Percentiles rank a stretch among this genome's conserved stretches.
These are phyloP conservation scores for Hemicordylus capensis DNA, from an alignment of 2,113 vertebrate genomes.

Conservation along the genomic window DNA sequence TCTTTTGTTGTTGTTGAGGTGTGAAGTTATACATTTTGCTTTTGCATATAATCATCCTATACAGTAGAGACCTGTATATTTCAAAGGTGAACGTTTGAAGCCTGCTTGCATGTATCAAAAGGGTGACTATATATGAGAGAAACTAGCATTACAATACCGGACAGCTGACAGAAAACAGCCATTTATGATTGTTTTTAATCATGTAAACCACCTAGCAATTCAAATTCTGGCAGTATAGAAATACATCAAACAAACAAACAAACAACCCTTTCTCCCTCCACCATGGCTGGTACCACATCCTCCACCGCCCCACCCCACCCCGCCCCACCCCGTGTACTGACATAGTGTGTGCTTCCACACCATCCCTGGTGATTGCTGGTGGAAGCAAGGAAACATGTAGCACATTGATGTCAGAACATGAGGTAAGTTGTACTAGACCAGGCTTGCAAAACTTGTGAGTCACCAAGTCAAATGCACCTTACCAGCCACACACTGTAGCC, in stretches of 20 bases:
- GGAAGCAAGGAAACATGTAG: neutral
- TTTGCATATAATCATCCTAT: neutral
- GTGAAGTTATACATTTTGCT: neutral
- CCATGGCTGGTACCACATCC: neutral
- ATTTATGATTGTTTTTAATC: too few species aligned
- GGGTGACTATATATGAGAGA: too few species aligned
- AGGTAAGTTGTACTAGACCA: neutral
- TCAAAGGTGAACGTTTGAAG: too few species aligned
- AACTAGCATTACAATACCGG: too few species aligned
- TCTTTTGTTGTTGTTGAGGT: neutral
- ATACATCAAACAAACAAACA: neutral
- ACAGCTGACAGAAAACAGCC: too few species aligned
- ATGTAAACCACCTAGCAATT: neutral
- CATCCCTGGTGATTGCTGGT: neutral
- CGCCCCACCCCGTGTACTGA: neutral
- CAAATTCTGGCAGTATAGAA: neutral
- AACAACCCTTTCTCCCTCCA: neutral
- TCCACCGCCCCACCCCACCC: too few species aligned
- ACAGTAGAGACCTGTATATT: too few species aligned
- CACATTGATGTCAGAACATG: neutral
- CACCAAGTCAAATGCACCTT: neutral
- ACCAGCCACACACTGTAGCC: too few species aligned
- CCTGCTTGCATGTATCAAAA: too few species aligned
- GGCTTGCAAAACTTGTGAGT: neutral
- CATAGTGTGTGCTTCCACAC: neutral